These are phyloP conservation scores for Trachelus iudaicus DNA, from an alignment of 2,888 invertebrate genomes.

Conservation along the genomic window DNA sequence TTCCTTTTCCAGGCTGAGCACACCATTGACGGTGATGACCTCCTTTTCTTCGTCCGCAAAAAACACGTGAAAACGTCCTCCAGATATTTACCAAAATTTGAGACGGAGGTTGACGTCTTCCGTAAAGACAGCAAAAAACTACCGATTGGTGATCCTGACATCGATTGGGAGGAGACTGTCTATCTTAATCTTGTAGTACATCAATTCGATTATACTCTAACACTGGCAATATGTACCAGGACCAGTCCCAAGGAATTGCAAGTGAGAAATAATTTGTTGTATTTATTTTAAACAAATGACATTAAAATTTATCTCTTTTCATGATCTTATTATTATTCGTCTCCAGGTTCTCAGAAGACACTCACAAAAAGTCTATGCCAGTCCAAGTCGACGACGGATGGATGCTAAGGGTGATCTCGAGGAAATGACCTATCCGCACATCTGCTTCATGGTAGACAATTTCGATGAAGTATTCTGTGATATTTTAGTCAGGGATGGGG, in stretches of 20 bases:
- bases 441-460: slow-evolving; percentile 99
- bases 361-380: slow-evolving; percentile 88
- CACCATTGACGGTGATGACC: slow-evolving; percentile 92
- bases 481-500: slow-evolving; percentile 96
- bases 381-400: slow-evolving; percentile 96
- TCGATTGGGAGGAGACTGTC: slow-evolving; percentile 99
- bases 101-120: slow-evolving; percentile 97
- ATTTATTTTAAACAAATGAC: too few species aligned
- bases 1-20: slow-evolving; percentile 91
- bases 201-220: slow-evolving; percentile 98
- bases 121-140: slow-evolving; percentile 96
- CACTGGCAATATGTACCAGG: slow-evolving; percentile 96
- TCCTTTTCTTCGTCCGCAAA: slow-evolving; percentile 95
- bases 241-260: slow-evolving; percentile 98
- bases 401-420: slow-evolving; percentile 98
- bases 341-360: slow-evolving; percentile 59
- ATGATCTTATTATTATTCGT: not conserved
- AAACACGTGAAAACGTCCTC: slow-evolving; percentile 90
- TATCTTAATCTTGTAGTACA: slow-evolving; percentile 98
- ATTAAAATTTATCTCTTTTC: not conserved
- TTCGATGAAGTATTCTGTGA: slow-evolving; percentile 99
- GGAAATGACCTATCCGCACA: slow-evolving; percentile 98
- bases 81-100: slow-evolving; percentile 89
- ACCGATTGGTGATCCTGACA: slow-evolving; percentile 94
- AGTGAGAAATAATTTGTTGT: slow-evolving; percentile 68